Conservation (phyloP, 2,113 vertebrate genomes). For the Stigmatopora nigra region DNA sequence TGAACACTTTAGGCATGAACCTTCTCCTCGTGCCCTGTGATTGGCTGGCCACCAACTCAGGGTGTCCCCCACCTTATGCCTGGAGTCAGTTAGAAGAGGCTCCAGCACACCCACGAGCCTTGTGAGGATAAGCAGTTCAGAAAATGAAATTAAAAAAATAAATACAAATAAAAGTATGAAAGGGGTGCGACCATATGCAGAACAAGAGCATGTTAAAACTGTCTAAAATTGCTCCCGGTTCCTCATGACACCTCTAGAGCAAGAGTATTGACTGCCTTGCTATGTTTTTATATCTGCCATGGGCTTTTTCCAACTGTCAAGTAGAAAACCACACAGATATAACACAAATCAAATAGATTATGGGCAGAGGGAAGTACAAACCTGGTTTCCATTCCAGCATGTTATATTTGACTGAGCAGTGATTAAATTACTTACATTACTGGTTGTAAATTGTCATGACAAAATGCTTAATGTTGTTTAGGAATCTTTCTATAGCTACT, state of each 20-base stretch:
- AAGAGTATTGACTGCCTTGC: conserved; percentile 5
- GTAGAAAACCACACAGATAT: background rate
- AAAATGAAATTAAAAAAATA: background rate
- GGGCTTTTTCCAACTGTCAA: background rate
- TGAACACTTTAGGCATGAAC: too few relatives aligned
- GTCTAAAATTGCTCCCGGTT: background rate
- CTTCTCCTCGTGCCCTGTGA: too few relatives aligned
- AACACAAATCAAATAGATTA: background rate
- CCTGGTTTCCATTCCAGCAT: background rate
- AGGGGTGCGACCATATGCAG: conserved; percentile 2
- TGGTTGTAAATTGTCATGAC: background rate
- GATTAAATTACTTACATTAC: background rate
- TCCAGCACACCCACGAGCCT: too few relatives aligned
- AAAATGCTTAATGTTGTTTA: background rate
- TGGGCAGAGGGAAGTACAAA: background rate
- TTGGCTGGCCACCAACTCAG: too few relatives aligned
- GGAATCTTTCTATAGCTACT: background rate
- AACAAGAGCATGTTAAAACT: conserved; percentile 11
- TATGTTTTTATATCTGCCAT: conserved; percentile 1
- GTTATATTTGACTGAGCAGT: background rate
- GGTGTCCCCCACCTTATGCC: too few relatives aligned
- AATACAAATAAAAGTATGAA: conserved; percentile 9
- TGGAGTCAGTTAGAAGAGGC: too few relatives aligned
- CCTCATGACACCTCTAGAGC: conserved; percentile 3
- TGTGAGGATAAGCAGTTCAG: too few relatives aligned